Percentiles rank a stretch among this genome's conserved stretches.
Conservation (phyloP, 2,888 invertebrate genomes). For the Poecilobothrus nobilitatus region DNA sequence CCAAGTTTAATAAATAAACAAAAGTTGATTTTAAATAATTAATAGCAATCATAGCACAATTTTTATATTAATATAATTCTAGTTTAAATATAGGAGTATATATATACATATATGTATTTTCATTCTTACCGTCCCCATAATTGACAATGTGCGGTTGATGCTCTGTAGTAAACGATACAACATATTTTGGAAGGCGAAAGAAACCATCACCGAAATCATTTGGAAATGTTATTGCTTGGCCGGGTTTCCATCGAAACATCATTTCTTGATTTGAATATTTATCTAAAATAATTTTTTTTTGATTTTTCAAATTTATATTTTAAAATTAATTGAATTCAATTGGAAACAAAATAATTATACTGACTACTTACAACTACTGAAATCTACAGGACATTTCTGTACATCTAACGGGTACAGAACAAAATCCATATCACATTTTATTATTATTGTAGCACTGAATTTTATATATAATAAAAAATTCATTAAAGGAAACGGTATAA, state of each 20-base stretch:
- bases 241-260: slow-evolving; percentile 55
- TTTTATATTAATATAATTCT: no score
- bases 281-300: slow-evolving; percentile 38
- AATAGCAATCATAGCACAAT: no score
- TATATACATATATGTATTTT: background rate
- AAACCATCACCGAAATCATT: slow-evolving; percentile 48
- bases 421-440: slow-evolving; percentile 60
- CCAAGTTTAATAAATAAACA: no score
- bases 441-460: slow-evolving; percentile 53
- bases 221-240: slow-evolving; percentile 47
- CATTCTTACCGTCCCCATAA: slow-evolving; percentile 52
- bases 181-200: slow-evolving; percentile 56
- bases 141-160: slow-evolving; percentile 53
- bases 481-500: background rate
- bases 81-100: no score
- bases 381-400: slow-evolving; percentile 56
- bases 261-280: slow-evolving; percentile 54
- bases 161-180: slow-evolving; percentile 54
- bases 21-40: no score
- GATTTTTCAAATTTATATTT: background rate
- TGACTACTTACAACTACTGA: slow-evolving; percentile 54
- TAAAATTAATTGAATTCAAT: background rate
- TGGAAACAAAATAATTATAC: background rate
- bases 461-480: slow-evolving; percentile 11
- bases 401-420: slow-evolving; percentile 56